Evolutionary conservation across 2,113 vertebrate species (phyloP), one percentile per base, ranked within the genome.

Genomic region (Neotoma lepida): DNA sequence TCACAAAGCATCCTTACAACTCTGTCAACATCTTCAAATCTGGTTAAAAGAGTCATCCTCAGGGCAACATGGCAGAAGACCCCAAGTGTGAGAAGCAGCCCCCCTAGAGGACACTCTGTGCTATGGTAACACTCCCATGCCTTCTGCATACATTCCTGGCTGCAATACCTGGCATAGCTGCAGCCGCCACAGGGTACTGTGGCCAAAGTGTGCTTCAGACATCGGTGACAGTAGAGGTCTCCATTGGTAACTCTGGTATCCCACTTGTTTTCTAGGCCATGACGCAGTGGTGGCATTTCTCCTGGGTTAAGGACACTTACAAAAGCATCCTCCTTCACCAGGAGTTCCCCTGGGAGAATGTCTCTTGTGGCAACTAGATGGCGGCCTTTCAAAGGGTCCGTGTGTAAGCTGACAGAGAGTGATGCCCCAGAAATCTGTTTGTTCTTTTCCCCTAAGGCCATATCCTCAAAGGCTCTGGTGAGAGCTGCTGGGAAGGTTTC

Each of bases 91-190:
- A 98, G 98, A 13, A 99, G 98, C n/a, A 98, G 97, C 0, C 97
- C 98, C 76, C 98, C 99, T 5, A 99, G 66, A 1, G 98, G 70
- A 94, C 99, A 99, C 91, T 99, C 99, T 89, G 92, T 97, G 88
- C 95, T 89, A 88, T 99, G 99, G 97, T 99, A 99, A 49, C 90
- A 97, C 46, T 98, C 95, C 99, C 99, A 99, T 0, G 99, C 99
- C 70, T 96, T 18, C 2, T 94, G 96, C 96, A 97, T 97, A 82
- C 99, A 99, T 49, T 46, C 63, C 2, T 95, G 95, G 78, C 99
- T 98, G 94, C 99, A 99, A 94, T 99, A 99, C 46, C 98, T 98
- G 54, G 98, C 98, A 9, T 99, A 99, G 86, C 99, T 99, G 88
- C 99, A 99, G 0, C 98, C 96, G 0, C 35, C 89, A 80, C 99